Evolutionary conservation across 2,888 invertebrate genomes (phyloP).

Genomic region (Hololepta plana): DNA sequence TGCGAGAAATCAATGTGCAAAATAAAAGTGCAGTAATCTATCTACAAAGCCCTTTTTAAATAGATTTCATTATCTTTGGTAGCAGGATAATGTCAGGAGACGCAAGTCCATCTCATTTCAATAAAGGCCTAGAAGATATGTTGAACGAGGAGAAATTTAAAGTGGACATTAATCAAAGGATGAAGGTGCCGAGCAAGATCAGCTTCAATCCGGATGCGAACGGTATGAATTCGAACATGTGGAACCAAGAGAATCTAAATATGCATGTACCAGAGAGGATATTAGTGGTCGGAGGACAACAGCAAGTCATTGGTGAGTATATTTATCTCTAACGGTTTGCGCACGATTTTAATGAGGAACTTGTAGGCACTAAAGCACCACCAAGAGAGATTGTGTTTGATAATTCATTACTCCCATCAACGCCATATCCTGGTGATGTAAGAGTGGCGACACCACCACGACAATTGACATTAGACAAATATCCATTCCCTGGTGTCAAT

Average conservation of each 20-base stretch:
- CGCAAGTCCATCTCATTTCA: conserved; percentile 41
- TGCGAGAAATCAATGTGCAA: too few relatives aligned
- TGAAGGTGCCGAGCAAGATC: conserved; percentile 66
- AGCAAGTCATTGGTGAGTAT: conserved; percentile 14
- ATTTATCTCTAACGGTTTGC: not conserved
- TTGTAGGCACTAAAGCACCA: conserved; percentile 61
- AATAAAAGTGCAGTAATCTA: too few relatives aligned
- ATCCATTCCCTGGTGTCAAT: conserved; percentile 54
- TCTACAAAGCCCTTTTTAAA: too few relatives aligned
- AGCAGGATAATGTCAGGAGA: conserved; percentile 35
- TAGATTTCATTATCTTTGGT: conserved; percentile 5
- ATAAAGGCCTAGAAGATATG: conserved; percentile 44
- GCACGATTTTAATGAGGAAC: conserved; percentile 5
- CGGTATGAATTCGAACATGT: conserved; percentile 37
- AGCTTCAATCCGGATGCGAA: conserved; percentile 54
- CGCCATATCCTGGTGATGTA: conserved; percentile 48
- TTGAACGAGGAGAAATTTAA: conserved; percentile 42
- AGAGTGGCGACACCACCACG: conserved; percentile 81
- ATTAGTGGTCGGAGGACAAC: conserved; percentile 65
- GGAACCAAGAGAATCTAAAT: conserved; percentile 66
- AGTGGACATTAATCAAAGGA: conserved; percentile 60
- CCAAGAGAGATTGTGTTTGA: conserved; percentile 74
- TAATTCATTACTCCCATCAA: conserved; percentile 57
- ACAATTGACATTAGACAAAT: conserved; percentile 69
- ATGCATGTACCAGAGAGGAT: conserved; percentile 93